Percentiles rank a stretch among this genome's conserved stretches.
These are phyloP conservation scores for Lycophotia porphyrea DNA, from an alignment of 2,888 invertebrate species.

Conservation along the genomic window DNA sequence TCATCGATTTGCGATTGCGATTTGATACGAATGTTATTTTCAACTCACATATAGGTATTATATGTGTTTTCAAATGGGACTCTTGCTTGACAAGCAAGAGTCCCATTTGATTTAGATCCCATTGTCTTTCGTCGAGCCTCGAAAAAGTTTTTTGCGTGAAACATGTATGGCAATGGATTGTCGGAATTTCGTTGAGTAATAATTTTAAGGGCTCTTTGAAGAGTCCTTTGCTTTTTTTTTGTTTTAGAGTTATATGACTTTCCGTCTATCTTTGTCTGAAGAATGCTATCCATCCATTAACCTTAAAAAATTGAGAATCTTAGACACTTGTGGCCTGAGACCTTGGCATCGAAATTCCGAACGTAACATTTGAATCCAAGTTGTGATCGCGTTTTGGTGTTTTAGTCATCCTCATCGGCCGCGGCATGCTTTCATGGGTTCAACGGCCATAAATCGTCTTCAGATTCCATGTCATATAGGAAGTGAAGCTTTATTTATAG, in stretches of 20 bases:
- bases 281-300: neutral
- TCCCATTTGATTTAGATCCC: no score
- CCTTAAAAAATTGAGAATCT: neutral
- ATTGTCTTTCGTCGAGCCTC: constrained; percentile 59
- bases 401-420: constrained; percentile 73
- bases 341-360: constrained; percentile 77
- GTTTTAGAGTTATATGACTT: neutral
- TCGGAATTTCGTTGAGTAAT: constrained; percentile 33
- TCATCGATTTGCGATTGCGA: constrained; percentile 26
- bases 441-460: constrained; percentile 88
- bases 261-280: neutral
- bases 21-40: constrained; percentile 16
- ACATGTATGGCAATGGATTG: constrained; percentile 67
- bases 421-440: constrained; percentile 86
- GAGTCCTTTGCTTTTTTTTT: constrained; percentile 5
- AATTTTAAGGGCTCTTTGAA: constrained; percentile 12
- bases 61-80: neutral
- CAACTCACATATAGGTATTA: constrained; percentile 8
- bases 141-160: constrained; percentile 70
- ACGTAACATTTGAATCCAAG: constrained; percentile 63
- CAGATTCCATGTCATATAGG: constrained; percentile 85
- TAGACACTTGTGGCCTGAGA: constrained; percentile 57
- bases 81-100: no score
- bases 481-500: constrained; percentile 88
- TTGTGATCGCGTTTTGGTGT: constrained; percentile 63